Conservation (phyloP, 2,888 invertebrate genomes). For the Drosophila atroscutellata region DNA sequence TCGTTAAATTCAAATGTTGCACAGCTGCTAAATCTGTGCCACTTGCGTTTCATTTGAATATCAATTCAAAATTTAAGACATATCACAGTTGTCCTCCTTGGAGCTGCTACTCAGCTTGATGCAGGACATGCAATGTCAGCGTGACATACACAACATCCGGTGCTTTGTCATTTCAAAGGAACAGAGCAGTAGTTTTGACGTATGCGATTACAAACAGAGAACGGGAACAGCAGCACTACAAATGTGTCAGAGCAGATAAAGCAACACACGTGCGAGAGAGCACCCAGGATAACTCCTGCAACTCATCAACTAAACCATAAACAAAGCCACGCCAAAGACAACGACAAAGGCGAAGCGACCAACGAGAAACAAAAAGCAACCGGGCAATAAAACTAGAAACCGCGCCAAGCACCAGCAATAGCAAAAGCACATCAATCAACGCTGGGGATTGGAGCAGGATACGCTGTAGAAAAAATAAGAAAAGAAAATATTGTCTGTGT, state of each 20-base stretch:
- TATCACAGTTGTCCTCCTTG: constrained; percentile 27
- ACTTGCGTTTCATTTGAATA: constrained; percentile 52
- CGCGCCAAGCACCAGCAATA: constrained; percentile 57
- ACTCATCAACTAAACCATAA: constrained; percentile 53
- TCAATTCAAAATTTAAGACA: constrained; percentile 49
- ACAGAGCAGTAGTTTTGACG: constrained; percentile 76
- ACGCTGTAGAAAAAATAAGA: constrained; percentile 60
- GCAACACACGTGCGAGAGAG: constrained; percentile 31
- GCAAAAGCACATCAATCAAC: constrained; percentile 80
- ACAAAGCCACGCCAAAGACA: constrained; percentile 50
- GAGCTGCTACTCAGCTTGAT: neutral
- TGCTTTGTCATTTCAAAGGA: constrained; percentile 64
- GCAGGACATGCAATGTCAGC: constrained; percentile 55
- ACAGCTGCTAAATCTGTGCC: constrained; percentile 49
- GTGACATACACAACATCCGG: constrained; percentile 61
- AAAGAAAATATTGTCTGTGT: constrained; percentile 48
- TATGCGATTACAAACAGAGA: constrained; percentile 66
- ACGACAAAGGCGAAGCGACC: constrained; percentile 22
- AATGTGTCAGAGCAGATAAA: constrained; percentile 20
- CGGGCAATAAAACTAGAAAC: constrained; percentile 76
- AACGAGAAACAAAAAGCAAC: constrained; percentile 61
- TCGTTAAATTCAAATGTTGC: constrained; percentile 30
- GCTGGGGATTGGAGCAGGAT: constrained; percentile 39
- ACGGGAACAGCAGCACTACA: constrained; percentile 23
- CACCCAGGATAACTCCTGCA: constrained; percentile 19